Evolutionary conservation across 1,140 invertebrate genomes (phyloP), one percentile per base, ranked within the genome.

Genomic region (Himalopsyche phryganea): DNA sequence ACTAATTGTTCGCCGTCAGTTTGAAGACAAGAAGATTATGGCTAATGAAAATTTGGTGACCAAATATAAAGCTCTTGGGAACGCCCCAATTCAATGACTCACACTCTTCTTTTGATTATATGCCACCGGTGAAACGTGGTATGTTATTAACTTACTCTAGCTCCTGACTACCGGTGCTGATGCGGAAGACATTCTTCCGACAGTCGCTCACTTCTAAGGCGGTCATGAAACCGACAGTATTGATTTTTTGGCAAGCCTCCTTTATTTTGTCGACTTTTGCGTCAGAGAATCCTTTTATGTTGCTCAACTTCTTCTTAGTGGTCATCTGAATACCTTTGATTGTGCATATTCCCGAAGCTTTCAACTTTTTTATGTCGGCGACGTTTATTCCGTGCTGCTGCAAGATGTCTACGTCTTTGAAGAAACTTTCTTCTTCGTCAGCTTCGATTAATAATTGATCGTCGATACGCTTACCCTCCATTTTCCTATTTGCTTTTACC

Each of bases 181-280:
- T 80, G 72, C 81, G 81, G 70, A 91, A 91, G 50, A 90, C 80
- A 62, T 80, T 73, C 73, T 87, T 86, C 45, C 89, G 76, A 67
- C 84, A 82, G 56, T 87, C 85, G 67, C 82, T 82, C 63, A 89
- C 85, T 79, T 90, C 83, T 28, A 87, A 68, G 36, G 88, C 89
- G 38, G 89, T 91, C 50, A 90, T 74, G 73, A 92, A 91, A 7
- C 81, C 82, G 56, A 75, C 67, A 32, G 71, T 65, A 58, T 73
- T 66, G 67, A 84, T 67, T 80, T 89, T 81, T 66, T 74, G 67
- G 71, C 82, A 81, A 20, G 85, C 86, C 78, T 91, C 89, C 74
- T 90, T 91, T 32, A 92, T 90, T 78, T 91, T 90, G 60, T 90
- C 87, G 57, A 92, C 87, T 75, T 91, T 91, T 4, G 82, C 84